Evolutionary conservation across 2,113 vertebrate species (phyloP).

Genomic region (rabbit (Oryctolagus cuniculus)): mOryCun1.1 NC_091437.1:50442001-50442500

Average conservation of each 20-base stretch:
- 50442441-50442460: background rate
- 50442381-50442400: background rate
- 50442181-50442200: background rate
- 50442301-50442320: background rate
- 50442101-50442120: background rate
- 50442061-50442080: background rate
- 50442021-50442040: background rate
- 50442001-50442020: background rate
- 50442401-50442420: background rate
- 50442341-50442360: background rate
- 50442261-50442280: background rate
- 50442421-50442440: too few species aligned
- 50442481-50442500: too few species aligned
- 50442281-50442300: conserved; percentile 3
- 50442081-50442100: background rate
- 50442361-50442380: background rate
- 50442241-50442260: background rate
- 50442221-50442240: background rate
- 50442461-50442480: too few species aligned
- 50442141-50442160: too few species aligned
- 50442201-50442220: background rate
- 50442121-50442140: background rate
- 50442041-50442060: background rate
- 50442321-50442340: background rate
- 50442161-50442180: background rate